Conservation (phyloP, 2,888 invertebrate genomes). For the Pedicia rivosa region DNA sequence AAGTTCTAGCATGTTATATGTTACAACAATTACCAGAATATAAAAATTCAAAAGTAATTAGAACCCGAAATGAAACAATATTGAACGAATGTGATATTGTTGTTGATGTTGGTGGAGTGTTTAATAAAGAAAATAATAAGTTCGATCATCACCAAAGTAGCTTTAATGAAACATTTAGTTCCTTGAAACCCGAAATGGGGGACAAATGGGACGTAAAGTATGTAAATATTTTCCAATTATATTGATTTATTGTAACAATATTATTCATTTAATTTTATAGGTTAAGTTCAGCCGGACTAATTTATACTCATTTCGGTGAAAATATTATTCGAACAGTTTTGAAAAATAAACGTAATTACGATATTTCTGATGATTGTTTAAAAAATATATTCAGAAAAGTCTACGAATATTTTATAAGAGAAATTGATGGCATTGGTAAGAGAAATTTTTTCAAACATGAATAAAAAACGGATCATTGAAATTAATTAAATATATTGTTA, state of each 20-base stretch:
- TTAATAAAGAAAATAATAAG: conserved; percentile 53
- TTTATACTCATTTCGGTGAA: conserved; percentile 82
- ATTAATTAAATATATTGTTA: too few species aligned
- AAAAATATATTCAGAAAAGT: conserved; percentile 47
- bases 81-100: conserved; percentile 80
- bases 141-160: conserved; percentile 92
- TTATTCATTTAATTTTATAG: conserved; percentile 32
- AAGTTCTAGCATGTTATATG: conserved; percentile 88
- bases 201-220: conserved; percentile 44
- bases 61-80: conserved; percentile 41
- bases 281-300: conserved; percentile 86
- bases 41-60: conserved; percentile 61
- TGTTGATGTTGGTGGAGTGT: conserved; percentile 85
- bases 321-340: conserved; percentile 50
- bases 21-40: conserved; percentile 66
- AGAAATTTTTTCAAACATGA: too few species aligned
- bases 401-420: conserved; percentile 77
- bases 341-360: conserved; percentile 18
- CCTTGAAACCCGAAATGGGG: conserved; percentile 42
- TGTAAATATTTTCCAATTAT: conserved; percentile 10
- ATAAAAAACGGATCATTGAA: too few species aligned
- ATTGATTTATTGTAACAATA: background rate
- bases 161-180: conserved; percentile 50
- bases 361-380: conserved; percentile 35
- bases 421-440: conserved; percentile 93